Evolutionary conservation across 2,797 vertebrate genomes (phyloP).

Genomic region (Centroberyx gerrardi): DNA sequence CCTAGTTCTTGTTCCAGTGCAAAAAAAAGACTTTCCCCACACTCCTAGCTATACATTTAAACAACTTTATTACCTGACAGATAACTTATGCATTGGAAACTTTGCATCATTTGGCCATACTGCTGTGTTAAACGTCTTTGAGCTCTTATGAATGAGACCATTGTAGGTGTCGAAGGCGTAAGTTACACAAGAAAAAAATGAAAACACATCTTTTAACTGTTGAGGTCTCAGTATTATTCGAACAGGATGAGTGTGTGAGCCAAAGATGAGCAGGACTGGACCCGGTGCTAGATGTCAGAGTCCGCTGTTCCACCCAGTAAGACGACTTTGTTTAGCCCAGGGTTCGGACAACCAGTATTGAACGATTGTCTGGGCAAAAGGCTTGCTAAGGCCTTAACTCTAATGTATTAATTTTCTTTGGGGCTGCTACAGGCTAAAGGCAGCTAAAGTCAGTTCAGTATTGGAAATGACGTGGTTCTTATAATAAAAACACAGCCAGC

Average conservation of each 20-base stretch:
- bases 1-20: constrained; percentile 47
- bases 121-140: constrained; percentile 6
- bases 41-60: constrained; percentile 35
- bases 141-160: constrained; percentile 34
- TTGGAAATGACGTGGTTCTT: constrained; percentile 47
- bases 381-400: constrained; percentile 46
- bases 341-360: constrained; percentile 78
- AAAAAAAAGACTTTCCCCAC: constrained; percentile 30
- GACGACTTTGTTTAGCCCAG: constrained; percentile 93
- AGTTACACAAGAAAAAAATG: constrained; percentile 1
- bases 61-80: constrained; percentile 41
- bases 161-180: neutral
- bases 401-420: constrained; percentile 43
- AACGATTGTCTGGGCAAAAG: constrained; percentile 36
- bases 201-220: neutral
- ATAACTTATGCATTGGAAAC: constrained; percentile 26
- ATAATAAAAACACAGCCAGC: constrained; percentile 11
- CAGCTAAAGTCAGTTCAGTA: constrained; percentile 71
- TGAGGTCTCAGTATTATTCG: constrained; percentile 32
- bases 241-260: constrained; percentile 35
- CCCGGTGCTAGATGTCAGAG: constrained; percentile 54
- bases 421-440: constrained; percentile 69
- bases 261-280: constrained; percentile 57
- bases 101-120: constrained; percentile 13
- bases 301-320: constrained; percentile 76